Evolutionary conservation across 2,888 invertebrate genomes (phyloP), one percentile per base, ranked within the genome.

Genomic region (Galeopsomyia nigrocyanea): DNA sequence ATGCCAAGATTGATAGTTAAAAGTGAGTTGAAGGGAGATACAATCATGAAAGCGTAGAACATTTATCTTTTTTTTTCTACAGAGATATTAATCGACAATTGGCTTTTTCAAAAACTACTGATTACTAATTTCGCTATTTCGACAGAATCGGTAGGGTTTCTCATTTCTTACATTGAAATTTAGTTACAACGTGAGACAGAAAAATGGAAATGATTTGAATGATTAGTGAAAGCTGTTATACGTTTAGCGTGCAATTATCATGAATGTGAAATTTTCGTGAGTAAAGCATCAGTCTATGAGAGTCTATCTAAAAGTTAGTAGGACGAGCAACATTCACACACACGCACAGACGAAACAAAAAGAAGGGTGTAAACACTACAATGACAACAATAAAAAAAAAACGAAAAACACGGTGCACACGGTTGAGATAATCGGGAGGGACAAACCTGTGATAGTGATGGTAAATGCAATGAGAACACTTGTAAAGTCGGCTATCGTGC

Each of bases 401-500:
- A 50, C 39, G 50, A 50, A 50, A 17, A 26, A 50, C 21, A 50
- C 39, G 39, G 39, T 10, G 39, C 50, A 62, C 21, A 26, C 17
- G 47, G 63, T 74, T 63, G 68, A 75, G 68, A 68, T 53, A 71
- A 67, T 67, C 26, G 26, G 26, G 39, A 1, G 39, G 26, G 51
- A 81, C 82, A 77, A 86, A 85, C 80, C 87, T 85, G 77, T 89
- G 89, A 81, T 90, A 89, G 83, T 93, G 92, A 77, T 92, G 89
- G 82, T 91, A 91, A 49, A 87, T 82, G 81, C 95, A 95, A 74
- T 88, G 87, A 0, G 90, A 89, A 84, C 95, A 96, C 78, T 92
- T 92, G 84, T 91, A 94, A 49, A 96, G 86, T 71, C 89, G 89
- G 7, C 88, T 87, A 76, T 93, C 94, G 86, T 96, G 95, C 87